These are phyloP conservation scores for Corythornis cristatus DNA, from an alignment of 2,113 vertebrate species.

Conservation along the genomic window DNA sequence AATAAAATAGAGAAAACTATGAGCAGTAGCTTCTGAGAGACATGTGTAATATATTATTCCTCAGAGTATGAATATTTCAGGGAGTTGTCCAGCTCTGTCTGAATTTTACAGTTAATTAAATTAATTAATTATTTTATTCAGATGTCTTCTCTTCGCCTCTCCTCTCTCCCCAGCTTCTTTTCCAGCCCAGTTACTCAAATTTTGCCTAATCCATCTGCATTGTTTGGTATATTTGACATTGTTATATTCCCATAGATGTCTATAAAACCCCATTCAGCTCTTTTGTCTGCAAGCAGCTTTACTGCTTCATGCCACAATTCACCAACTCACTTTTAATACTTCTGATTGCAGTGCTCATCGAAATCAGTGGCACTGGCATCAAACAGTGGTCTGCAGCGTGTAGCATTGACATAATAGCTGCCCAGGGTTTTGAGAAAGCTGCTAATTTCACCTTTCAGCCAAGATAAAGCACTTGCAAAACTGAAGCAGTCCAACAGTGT, in stretches of 20 bases:
- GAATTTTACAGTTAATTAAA: neutral
- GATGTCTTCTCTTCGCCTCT: neutral
- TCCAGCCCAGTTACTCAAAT: neutral
- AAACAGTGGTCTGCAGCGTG: conserved; percentile 58
- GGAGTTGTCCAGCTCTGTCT: neutral
- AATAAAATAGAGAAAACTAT: neutral
- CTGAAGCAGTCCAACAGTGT: conserved; percentile 60
- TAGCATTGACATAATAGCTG: conserved; percentile 62
- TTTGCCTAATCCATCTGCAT: neutral
- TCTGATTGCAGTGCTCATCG: conserved; percentile 67
- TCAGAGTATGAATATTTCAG: neutral
- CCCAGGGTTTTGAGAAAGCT: conserved; percentile 61
- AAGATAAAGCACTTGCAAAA: conserved; percentile 56
- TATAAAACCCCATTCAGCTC: conserved; percentile 32
- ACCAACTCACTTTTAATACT: conserved; percentile 53
- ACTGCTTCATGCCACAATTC: conserved; percentile 31
- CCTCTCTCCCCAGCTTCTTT: neutral
- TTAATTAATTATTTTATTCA: neutral
- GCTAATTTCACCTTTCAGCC: conserved; percentile 68
- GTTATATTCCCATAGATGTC: neutral
- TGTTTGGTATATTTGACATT: neutral
- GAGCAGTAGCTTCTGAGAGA: neutral
- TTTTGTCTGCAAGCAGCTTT: conserved; percentile 29
- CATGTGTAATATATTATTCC: fast-evolving
- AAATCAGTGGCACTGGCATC: conserved; percentile 48